Conservation (phyloP, 2,797 vertebrate genomes). For the Taeniopygia guttata region DNA sequence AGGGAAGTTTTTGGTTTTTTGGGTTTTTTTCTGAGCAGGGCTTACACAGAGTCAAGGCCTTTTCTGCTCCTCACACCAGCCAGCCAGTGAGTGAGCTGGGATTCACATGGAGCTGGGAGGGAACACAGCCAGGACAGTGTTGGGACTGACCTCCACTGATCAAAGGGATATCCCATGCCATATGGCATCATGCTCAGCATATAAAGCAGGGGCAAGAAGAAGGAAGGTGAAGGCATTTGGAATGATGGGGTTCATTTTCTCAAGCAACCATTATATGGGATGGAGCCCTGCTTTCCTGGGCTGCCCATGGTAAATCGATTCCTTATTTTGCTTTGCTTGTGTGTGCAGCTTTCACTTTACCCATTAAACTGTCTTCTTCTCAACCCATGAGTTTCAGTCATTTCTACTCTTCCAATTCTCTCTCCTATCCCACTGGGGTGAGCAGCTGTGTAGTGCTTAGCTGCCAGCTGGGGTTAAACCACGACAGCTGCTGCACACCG, state of each 20-base stretch:
- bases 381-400: background rate
- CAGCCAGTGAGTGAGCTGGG: background rate
- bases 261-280: background rate
- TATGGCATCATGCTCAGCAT: background rate
- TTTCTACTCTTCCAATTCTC: background rate
- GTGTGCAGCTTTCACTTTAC: background rate
- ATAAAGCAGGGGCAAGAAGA: background rate
- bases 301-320: background rate
- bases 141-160: background rate
- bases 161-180: background rate
- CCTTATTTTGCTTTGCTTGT: background rate
- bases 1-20: background rate
- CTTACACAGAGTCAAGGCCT: background rate
- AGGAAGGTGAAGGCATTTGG: fast-evolving
- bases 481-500: background rate
- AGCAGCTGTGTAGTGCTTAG: background rate
- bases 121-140: background rate
- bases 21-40: background rate
- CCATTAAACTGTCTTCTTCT: background rate
- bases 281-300: background rate
- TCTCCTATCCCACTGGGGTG: background rate
- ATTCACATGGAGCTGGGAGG: background rate
- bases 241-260: background rate
- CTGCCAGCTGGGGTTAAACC: background rate
- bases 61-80: background rate